These are phyloP conservation scores for Hesperia comma DNA, from an alignment of 2,888 invertebrate species.

Conservation along the genomic window DNA sequence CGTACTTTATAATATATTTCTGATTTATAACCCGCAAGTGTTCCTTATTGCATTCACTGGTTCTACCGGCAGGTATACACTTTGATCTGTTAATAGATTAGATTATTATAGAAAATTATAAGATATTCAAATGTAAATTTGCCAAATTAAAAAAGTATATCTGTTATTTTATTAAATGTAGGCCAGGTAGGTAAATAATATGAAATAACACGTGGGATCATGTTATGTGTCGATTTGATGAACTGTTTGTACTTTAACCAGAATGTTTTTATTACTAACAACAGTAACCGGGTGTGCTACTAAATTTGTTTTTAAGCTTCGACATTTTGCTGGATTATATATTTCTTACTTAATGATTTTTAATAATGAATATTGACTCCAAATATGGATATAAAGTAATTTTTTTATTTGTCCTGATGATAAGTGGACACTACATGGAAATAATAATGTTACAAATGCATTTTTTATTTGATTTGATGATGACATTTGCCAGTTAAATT, in stretches of 20 bases:
- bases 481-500: neutral
- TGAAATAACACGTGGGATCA: constrained; percentile 11
- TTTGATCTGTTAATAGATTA: constrained; percentile 1
- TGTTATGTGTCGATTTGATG: constrained; percentile 7
- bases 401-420: neutral
- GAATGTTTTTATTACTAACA: constrained; percentile 52
- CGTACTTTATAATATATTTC: constrained; percentile 40
- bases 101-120: neutral
- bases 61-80: neutral
- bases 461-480: neutral
- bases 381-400: neutral
- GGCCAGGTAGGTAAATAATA: too few species aligned
- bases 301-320: constrained; percentile 37
- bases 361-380: neutral
- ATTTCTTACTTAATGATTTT: neutral
- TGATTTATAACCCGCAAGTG: constrained; percentile 21
- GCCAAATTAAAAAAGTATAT: neutral
- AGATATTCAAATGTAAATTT: neutral
- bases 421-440: neutral
- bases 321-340: constrained; percentile 1
- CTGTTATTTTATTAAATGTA: neutral
- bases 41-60: constrained; percentile 32
- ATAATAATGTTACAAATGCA: neutral
- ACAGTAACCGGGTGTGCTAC: constrained; percentile 63
- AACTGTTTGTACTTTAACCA: constrained; percentile 13